phyloP scores from a whole-genome alignment of 2,888 invertebrate genomes.

The Oscheius onirici region DNA sequence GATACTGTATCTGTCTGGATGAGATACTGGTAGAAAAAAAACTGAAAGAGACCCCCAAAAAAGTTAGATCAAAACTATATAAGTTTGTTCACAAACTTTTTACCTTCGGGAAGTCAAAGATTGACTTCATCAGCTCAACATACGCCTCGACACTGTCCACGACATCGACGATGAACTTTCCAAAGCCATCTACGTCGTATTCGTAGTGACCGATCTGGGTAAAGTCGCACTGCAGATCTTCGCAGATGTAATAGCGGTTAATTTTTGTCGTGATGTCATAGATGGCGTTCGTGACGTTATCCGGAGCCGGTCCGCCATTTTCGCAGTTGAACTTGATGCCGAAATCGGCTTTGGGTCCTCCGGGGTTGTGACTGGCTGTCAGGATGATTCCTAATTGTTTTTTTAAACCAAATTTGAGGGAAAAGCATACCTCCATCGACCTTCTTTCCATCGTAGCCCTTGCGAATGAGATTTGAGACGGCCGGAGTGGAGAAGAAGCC shows the following conservation, averaged over 20 bases:
- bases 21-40: too few species aligned
- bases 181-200: slow-evolving; percentile 75
- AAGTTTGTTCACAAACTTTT: background rate
- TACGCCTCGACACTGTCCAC: slow-evolving; percentile 92
- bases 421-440: slow-evolving; percentile 45
- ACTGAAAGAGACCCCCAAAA: too few species aligned
- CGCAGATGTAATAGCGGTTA: slow-evolving; percentile 83
- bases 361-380: slow-evolving; percentile 98
- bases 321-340: slow-evolving; percentile 98
- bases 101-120: slow-evolving; percentile 85
- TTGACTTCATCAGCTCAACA: slow-evolving; percentile 88
- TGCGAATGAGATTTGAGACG: slow-evolving; percentile 91
- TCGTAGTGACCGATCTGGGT: slow-evolving; percentile 76
- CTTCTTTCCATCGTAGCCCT: slow-evolving; percentile 71
- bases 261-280: slow-evolving; percentile 84
- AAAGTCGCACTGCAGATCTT: slow-evolving; percentile 82
- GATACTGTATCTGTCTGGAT: too few species aligned
- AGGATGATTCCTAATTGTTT: slow-evolving; percentile 83
- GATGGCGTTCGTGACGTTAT: slow-evolving; percentile 82
- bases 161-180: slow-evolving; percentile 84
- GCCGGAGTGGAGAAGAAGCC: slow-evolving; percentile 97
- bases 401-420: background rate
- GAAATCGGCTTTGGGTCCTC: slow-evolving; percentile 95
- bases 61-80: too few species aligned
- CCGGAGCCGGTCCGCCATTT: slow-evolving; percentile 96